Base-by-base conservation (phyloP, 1,140 invertebrate species). In the Ruditapes philippinarum region DNA sequence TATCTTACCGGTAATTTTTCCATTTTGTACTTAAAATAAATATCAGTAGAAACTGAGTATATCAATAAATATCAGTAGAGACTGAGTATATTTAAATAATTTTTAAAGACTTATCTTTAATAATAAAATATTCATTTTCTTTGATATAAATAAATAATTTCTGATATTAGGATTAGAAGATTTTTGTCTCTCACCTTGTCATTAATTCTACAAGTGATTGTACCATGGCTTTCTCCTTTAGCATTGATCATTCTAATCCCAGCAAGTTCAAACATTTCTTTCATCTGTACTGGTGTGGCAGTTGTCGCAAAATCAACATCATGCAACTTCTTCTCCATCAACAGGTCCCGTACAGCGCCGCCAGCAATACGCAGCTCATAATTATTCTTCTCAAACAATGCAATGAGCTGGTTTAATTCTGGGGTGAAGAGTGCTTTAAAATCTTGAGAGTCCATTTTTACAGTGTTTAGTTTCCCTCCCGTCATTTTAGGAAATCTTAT, bases 261-360 rank as follows among this genome's bases (percentile, higher is more conserved):
- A 96, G 99, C 98, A 73, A 97, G 96, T 1, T 95, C 97, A 95
- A 99, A 99, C 97, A 99, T 98, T 79, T 97, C 96, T 96, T 99
- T 99, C 99, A 99, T 99, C 96, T 99, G 96, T 28, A 97, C 96
- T 0, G 99, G 99, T 2, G 99, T 99, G 7, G 99, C 99, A 51
- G 97, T 98, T 12, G 99, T 99, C 2, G 99, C 99, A 96, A 99
- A 99, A 96, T 99, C 99, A 45, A 99, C 96, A 96, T 99, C 99
- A 94, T 97, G 97, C 2, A 99, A 99, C 60, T 96, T 95, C 76
- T 97, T 97, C 5, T 97, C 97, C 97, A 98, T 97, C n/a, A 99
- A 94, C n/a, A 99, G 96, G 96, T 99, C 99, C 83, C 99, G 91
- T 36, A 97, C 99, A 40, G 99, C 98, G 25, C 99, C 99, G 78